These are phyloP conservation scores for Riparia riparia DNA, from an alignment of 2,113 vertebrate genomes.

Conservation along the genomic window DNA sequence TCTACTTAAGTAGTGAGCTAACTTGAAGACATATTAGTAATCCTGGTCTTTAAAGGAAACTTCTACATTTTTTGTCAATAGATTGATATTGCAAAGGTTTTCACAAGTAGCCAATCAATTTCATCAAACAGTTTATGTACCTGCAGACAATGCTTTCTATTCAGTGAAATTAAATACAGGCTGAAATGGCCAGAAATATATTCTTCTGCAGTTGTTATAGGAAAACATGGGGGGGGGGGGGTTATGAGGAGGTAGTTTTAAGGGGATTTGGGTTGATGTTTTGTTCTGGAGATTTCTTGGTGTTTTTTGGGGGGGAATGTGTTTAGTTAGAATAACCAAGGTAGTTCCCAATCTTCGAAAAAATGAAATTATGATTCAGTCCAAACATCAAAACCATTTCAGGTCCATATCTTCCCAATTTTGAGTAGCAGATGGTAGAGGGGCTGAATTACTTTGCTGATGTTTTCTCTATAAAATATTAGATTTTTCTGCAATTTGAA, in stretches of 20 bases:
- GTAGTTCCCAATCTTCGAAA: neutral
- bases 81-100: neutral
- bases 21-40: neutral
- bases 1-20: neutral
- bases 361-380: neutral
- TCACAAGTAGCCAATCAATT: neutral
- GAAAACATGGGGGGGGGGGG: neutral
- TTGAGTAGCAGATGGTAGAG: neutral
- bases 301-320: accelerated
- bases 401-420: neutral
- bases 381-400: neutral
- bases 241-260: neutral
- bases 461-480: neutral
- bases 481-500: neutral
- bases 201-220: neutral
- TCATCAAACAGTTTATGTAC: neutral
- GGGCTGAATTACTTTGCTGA: neutral
- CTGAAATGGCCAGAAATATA: neutral
- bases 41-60: neutral
- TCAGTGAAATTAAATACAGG: neutral
- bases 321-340: neutral
- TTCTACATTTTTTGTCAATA: neutral
- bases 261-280: neutral
- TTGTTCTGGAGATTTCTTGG: neutral
- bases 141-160: neutral